A percentile compares a stretch with the other conserved stretches of the same genome.
Evolutionary conservation across 30 jellyfish, hydroid and myxozoan genomes (phyloP).

Genomic region (Sanderia malayensis): DNA sequence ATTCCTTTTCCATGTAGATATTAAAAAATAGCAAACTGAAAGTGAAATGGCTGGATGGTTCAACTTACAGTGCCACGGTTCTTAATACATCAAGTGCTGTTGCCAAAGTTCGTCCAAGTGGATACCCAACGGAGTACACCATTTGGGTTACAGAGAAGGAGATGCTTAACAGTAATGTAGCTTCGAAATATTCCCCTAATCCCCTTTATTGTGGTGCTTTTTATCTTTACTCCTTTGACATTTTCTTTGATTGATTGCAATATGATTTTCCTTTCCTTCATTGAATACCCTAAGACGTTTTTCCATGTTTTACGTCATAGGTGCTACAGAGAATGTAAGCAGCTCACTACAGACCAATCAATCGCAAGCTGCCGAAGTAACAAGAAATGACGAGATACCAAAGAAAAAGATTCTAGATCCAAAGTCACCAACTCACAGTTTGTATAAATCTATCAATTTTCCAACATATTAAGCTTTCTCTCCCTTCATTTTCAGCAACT

Average conservation of each 20-base stretch:
- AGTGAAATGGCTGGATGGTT: conserved; percentile 50
- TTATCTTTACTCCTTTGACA: too few species aligned
- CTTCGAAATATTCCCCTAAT: neutral
- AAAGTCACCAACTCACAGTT: conserved; percentile 16
- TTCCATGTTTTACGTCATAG: neutral
- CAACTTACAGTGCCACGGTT: conserved; percentile 42
- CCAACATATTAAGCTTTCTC: too few species aligned
- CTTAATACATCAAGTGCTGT: conserved; percentile 18
- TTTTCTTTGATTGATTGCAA: too few species aligned
- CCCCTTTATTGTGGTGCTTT: too few species aligned
- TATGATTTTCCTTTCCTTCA: too few species aligned
- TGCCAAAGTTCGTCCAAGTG: conserved; percentile 28
- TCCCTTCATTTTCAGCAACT: too few species aligned
- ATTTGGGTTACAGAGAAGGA: conserved; percentile 41
- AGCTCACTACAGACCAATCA: neutral
- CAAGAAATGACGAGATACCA: conserved; percentile 30
- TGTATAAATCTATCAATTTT: too few species aligned
- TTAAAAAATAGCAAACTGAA: conserved; percentile 20
- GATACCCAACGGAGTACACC: conserved; percentile 35
- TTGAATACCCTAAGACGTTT: too few species aligned
- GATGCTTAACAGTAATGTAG: neutral
- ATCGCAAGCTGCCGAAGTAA: conserved; percentile 6
- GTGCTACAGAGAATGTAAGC: conserved; percentile 11
- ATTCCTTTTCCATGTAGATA: conserved; percentile 1
- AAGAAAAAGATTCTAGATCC: neutral